Evolutionary conservation across 2,888 invertebrate genomes (phyloP).

Genomic region (Eristalis pertinax): DNA sequence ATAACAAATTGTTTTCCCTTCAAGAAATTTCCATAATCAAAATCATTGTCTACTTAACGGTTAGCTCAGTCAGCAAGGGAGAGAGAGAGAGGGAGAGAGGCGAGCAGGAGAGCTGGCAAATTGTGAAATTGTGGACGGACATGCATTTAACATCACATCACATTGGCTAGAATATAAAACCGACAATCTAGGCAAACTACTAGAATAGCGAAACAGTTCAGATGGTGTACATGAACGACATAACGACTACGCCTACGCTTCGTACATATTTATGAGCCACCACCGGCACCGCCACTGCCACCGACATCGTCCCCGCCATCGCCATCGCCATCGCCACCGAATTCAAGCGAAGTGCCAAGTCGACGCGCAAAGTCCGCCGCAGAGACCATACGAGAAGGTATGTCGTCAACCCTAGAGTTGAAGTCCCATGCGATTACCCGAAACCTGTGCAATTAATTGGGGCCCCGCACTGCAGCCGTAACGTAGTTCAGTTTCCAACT

Average conservation of each 20-base stretch:
- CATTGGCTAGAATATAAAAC: constrained; percentile 42
- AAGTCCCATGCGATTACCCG: background rate
- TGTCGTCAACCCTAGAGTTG: constrained; percentile 36
- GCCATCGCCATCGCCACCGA: too few species aligned
- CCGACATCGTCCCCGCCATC: background rate
- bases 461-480: constrained; percentile 9
- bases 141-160: constrained; percentile 68
- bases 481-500: constrained; percentile 4
- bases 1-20: constrained; percentile 55
- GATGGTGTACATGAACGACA: constrained; percentile 51
- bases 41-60: constrained; percentile 59
- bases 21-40: constrained; percentile 51
- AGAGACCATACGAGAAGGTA: background rate
- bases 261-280: constrained; percentile 64
- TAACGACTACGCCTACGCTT: constrained; percentile 65
- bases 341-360: too few species aligned
- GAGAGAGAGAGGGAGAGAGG: too few species aligned
- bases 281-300: background rate
- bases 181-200: constrained; percentile 33
- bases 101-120: constrained; percentile 23
- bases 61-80: constrained; percentile 15
- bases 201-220: constrained; percentile 51
- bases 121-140: constrained; percentile 44
- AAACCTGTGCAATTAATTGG: constrained; percentile 23
- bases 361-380: background rate